phyloP scores from a whole-genome alignment of 2,888 invertebrate species.

The Aphodius sticticus region DNA sequence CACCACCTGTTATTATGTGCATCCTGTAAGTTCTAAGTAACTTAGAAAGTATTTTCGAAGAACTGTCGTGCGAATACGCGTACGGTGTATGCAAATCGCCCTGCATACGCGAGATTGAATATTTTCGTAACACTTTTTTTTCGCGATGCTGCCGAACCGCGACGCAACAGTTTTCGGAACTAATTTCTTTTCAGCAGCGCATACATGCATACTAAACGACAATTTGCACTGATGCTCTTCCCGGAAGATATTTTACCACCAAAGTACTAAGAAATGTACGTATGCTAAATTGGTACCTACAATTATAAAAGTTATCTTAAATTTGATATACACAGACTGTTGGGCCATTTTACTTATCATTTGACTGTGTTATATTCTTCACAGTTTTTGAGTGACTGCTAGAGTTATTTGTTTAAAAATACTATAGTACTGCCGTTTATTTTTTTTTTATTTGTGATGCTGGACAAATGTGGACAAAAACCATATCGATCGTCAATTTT shows the following conservation, averaged over 20 bases:
- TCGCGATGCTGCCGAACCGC: not conserved
- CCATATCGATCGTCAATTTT: too few species aligned
- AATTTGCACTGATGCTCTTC: not conserved
- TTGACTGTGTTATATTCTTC: too few species aligned
- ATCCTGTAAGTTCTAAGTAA: not conserved
- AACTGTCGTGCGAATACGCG: not conserved
- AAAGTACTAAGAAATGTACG: not conserved
- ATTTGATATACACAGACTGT: too few species aligned
- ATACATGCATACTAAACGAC: not conserved
- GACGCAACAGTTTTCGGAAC: not conserved
- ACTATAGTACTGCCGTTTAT: too few species aligned
- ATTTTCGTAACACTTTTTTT: not conserved
- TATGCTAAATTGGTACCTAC: not conserved
- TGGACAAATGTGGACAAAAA: too few species aligned
- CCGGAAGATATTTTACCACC: not conserved
- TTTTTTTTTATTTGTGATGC: too few species aligned
- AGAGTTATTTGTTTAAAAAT: too few species aligned
- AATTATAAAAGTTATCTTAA: not conserved
- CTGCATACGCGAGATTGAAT: not conserved
- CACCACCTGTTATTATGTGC: not conserved
- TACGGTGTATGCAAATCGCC: not conserved
- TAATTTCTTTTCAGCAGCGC: not conserved
- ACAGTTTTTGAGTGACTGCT: too few species aligned
- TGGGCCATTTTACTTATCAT: too few species aligned
- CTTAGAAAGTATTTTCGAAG: not conserved